Evolutionary conservation across 2,888 invertebrate genomes (phyloP), one percentile per base, ranked within the genome.

Genomic region (Caenorhabditis sp.): DNA sequence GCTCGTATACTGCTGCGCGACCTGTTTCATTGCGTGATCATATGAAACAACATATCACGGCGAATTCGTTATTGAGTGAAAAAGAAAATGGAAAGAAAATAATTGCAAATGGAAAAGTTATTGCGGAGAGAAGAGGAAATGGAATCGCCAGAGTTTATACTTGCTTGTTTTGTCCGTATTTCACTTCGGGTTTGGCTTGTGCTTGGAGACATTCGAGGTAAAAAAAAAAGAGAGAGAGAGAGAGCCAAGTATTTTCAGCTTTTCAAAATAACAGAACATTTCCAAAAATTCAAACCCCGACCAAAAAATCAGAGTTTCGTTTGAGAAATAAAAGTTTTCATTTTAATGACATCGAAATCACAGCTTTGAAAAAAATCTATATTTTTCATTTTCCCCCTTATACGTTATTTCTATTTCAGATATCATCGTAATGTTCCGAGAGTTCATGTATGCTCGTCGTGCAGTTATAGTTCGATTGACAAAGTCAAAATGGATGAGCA

Each of bases 1-100:
- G 80, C 61, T 69, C 74, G 8, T 80, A 80, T 56, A 67, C 74
- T 2, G 78, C 80, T 12, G 76, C 78, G 36, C 52, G 80, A 17
- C 67, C 70, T 0, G 74, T 78, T 0, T 69, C 70, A 1, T 62
- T 80, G 17, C 62, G 72, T 43, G 63, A 72, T 61, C 80, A 80
- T 56, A 52, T 68, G 27, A 66, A 66, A 31, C 67, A 62, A 27
- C 80, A 80, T 38, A 38, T 49, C 1, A 50, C 64, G 5, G 31
- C 59, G 17, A 80, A 76, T 57, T 26, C n/a, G 20, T 23, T 50
- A 20, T 4, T 58, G 5, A 10, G 3, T 5, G 50, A 23, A 1
- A 17, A 49, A 3, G 49, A 25, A 17, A 3, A 38, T 0, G 20
- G 12, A 10, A 26, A 53, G 8, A n/a, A 60, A 8, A n/a, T 67